Conservation (phyloP, 2,797 vertebrate species). For the Masticophis lateralis region DNA sequence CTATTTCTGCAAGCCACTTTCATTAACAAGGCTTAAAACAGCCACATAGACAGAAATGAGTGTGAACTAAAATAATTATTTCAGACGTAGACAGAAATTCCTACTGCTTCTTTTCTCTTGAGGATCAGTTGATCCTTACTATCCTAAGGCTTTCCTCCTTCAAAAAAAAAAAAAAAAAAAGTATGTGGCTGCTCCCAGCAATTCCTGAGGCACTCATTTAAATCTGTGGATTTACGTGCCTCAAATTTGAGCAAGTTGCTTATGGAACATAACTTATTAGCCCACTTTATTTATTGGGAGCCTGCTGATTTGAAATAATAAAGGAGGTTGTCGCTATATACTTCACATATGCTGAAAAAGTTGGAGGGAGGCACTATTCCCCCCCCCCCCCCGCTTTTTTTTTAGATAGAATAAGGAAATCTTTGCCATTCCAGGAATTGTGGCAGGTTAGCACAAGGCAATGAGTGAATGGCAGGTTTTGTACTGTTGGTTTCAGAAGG, state of each 20-base stretch:
- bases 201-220: constrained; percentile 2
- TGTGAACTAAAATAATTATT: neutral
- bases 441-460: neutral
- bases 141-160: neutral
- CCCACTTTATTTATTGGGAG: neutral
- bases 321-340: neutral
- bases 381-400: too few species aligned
- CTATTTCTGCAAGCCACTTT: neutral
- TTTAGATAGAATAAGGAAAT: neutral
- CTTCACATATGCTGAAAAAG: neutral
- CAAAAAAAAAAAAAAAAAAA: neutral
- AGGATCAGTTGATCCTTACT: neutral
- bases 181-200: neutral
- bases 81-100: neutral
- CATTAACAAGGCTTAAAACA: neutral
- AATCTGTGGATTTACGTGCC: neutral
- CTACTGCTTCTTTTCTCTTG: neutral
- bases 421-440: neutral
- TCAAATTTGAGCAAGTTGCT: neutral
- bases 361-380: neutral
- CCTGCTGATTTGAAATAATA: neutral
- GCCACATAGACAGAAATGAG: neutral
- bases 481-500: neutral
- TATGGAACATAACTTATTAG: constrained; percentile 4
- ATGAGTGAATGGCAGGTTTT: neutral